These are phyloP conservation scores for Ariolimax columbianus DNA, from an alignment of 2,888 invertebrate species.

Conservation along the genomic window DNA sequence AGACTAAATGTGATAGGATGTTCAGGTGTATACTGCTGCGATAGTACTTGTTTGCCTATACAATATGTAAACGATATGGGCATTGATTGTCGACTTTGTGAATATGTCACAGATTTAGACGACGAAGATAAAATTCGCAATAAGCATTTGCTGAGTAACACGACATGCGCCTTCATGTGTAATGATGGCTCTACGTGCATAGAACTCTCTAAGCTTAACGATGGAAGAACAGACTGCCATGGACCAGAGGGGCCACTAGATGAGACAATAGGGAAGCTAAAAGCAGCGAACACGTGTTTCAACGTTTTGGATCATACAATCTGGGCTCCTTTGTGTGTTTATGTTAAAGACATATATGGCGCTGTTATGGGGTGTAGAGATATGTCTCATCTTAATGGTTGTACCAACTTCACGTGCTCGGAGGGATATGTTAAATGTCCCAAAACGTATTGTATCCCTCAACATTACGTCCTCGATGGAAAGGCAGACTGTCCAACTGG, in stretches of 20 bases:
- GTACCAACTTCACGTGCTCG: background rate
- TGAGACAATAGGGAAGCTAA: constrained; percentile 8
- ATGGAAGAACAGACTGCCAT: background rate
- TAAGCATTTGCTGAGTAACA: background rate
- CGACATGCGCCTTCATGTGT: background rate
- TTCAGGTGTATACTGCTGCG: background rate
- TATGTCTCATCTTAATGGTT: constrained; percentile 21
- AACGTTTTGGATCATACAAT: background rate
- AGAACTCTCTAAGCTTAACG: background rate
- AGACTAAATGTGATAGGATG: background rate
- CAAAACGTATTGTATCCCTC: constrained; percentile 21
- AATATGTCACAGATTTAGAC: background rate
- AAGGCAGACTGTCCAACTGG: background rate
- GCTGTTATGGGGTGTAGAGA: background rate
- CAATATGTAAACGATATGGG: background rate
- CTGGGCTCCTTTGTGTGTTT: background rate
- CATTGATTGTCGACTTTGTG: background rate
- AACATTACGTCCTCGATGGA: constrained; percentile 11
- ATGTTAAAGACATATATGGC: background rate
- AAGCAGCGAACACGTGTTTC: background rate
- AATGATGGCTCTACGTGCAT: constrained; percentile 7
- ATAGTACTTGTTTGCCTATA: constrained; percentile 1
- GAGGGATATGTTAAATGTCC: constrained; percentile 25
- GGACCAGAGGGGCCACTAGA: constrained; percentile 16
- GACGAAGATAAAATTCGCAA: background rate